Percentiles rank a stretch among this genome's conserved stretches.
Evolutionary conservation across 35 echinoderm and acorn worm species (phyloP).

Genomic region (Nesometra sesokonis): DNA sequence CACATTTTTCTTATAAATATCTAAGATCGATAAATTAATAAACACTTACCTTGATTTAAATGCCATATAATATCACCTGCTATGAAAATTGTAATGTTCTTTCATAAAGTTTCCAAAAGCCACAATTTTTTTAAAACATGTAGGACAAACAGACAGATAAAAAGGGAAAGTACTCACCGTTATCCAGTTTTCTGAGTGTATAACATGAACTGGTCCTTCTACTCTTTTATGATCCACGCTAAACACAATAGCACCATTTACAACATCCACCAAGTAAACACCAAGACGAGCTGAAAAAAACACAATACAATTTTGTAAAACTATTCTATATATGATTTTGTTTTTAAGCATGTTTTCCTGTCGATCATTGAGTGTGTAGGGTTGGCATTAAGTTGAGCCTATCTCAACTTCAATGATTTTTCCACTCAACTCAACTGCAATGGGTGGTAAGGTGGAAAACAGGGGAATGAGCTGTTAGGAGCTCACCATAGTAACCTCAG

Average conservation of each 20-base stretch:
- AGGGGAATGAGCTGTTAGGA: no score
- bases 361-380: no score
- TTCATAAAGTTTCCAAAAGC: not conserved
- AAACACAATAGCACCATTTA: slow-evolving; percentile 76
- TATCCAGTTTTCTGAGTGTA: slow-evolving; percentile 89
- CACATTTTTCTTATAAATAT: no score
- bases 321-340: no score
- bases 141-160: not conserved
- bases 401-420: no score
- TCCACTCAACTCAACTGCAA: no score
- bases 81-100: not conserved
- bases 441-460: no score
- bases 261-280: slow-evolving; percentile 71
- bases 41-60: no score
- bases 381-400: no score
- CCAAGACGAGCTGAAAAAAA: slow-evolving; percentile 47
- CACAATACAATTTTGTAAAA: not conserved
- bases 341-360: no score
- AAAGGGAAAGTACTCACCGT: slow-evolving; percentile 47
- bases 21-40: no score
- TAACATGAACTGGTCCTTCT: slow-evolving; percentile 56
- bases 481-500: no score
- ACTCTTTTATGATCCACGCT: slow-evolving; percentile 64
- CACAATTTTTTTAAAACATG: not conserved
- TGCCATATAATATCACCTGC: not conserved